A percentile compares a stretch with the other conserved stretches of the same genome.
Evolutionary conservation across 2,888 invertebrate genomes (phyloP).

Genomic region (Parnassius orleans): DNA sequence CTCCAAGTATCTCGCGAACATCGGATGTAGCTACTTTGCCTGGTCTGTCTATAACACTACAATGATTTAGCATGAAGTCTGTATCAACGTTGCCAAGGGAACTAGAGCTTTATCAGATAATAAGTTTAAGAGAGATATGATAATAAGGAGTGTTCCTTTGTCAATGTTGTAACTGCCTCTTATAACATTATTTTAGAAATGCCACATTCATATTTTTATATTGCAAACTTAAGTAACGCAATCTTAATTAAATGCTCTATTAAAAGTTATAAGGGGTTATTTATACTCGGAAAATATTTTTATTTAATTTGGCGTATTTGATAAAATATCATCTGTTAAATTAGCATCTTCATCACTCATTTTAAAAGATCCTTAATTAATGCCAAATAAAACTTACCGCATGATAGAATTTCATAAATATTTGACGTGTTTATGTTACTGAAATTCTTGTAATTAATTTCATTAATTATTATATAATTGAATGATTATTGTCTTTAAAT

Average conservation of each 20-base stretch:
- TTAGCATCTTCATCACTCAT: too few relatives aligned
- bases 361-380: too few relatives aligned
- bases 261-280: constrained; percentile 7
- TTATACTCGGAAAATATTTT: background rate
- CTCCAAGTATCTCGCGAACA: constrained; percentile 74
- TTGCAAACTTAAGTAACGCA: too few relatives aligned
- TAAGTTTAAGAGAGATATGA: constrained; percentile 14
- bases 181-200: constrained; percentile 26
- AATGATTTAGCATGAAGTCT: constrained; percentile 46
- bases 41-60: constrained; percentile 55
- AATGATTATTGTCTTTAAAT: too few relatives aligned
- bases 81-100: constrained; percentile 51
- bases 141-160: constrained; percentile 33
- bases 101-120: constrained; percentile 25
- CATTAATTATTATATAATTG: too few relatives aligned
- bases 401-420: too few relatives aligned
- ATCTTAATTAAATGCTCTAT: background rate
- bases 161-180: constrained; percentile 32
- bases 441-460: too few relatives aligned
- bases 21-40: constrained; percentile 55
- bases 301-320: too few relatives aligned
- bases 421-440: background rate
- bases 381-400: too few relatives aligned
- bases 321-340: too few relatives aligned
- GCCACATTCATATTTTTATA: too few relatives aligned